Conservation (phyloP, 2,797 vertebrate genomes). For the Pelobates cultripes region DNA sequence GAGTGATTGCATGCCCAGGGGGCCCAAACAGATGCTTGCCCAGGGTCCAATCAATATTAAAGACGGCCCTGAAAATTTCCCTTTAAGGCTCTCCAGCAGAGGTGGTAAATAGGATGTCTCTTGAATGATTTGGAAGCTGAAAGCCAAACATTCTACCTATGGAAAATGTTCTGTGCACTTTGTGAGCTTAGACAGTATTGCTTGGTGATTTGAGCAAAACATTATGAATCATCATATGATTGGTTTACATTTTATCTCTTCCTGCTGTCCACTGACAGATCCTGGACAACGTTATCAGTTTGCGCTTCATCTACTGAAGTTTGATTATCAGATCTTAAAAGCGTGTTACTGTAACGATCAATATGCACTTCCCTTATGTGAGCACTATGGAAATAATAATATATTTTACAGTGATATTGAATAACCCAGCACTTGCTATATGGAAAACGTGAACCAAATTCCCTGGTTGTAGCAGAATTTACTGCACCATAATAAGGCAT, state of each 20-base stretch:
- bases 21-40: too few relatives aligned
- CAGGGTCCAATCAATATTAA: too few relatives aligned
- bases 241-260: constrained; percentile 48
- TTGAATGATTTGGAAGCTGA: background rate
- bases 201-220: constrained; percentile 41
- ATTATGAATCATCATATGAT: constrained; percentile 43
- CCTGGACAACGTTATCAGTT: constrained; percentile 13
- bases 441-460: background rate
- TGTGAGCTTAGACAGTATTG: constrained; percentile 33
- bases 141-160: background rate
- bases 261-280: constrained; percentile 42
- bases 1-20: too few relatives aligned
- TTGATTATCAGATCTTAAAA: constrained; percentile 2
- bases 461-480: background rate
- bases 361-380: background rate
- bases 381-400: background rate
- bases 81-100: too few relatives aligned
- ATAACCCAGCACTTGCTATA: background rate
- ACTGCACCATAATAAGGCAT: background rate
- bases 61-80: too few relatives aligned
- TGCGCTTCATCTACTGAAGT: constrained; percentile 2
- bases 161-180: constrained; percentile 1
- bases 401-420: background rate
- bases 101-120: too few relatives aligned
- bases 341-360: background rate